Conservation (phyloP, 2,888 invertebrate species). For the Theretra japonica region DNA sequence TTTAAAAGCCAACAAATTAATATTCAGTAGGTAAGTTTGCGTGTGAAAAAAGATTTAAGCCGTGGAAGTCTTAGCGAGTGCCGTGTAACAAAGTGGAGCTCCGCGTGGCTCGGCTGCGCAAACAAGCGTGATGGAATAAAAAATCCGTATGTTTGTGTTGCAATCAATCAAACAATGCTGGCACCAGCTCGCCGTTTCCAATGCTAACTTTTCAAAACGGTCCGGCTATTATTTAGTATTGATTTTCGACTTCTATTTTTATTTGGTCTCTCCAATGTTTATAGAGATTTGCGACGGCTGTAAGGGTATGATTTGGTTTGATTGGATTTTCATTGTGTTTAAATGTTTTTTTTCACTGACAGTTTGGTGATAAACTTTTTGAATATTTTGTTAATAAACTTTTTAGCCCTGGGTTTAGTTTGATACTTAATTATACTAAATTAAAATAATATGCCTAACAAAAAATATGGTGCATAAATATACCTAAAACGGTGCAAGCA, state of each 20-base stretch:
- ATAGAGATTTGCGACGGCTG: conserved; percentile 66
- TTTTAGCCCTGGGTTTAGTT: not conserved
- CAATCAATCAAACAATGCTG: conserved; percentile 81
- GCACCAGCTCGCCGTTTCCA: conserved; percentile 61
- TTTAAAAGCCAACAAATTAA: conserved; percentile 21
- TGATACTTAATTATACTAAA: not conserved
- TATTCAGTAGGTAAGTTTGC: conserved; percentile 4
- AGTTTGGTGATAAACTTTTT: conserved; percentile 7
- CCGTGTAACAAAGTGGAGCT: conserved; percentile 28
- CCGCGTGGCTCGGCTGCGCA: conserved; percentile 46
- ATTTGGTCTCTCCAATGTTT: conserved; percentile 66
- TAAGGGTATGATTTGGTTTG: conserved; percentile 60
- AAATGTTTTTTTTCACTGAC: conserved; percentile 37
- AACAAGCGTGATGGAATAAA: conserved; percentile 70
- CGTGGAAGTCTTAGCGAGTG: conserved; percentile 38
- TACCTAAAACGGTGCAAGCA: not conserved
- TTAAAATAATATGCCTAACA: too few species aligned
- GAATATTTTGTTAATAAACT: conserved; percentile 10
- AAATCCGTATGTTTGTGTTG: conserved; percentile 74
- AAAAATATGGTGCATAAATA: too few species aligned
- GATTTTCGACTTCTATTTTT: conserved; percentile 73
- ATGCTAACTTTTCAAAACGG: conserved; percentile 73
- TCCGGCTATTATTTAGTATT: conserved; percentile 74
- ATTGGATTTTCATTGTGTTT: conserved; percentile 58
- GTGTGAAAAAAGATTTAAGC: conserved; percentile 37